These are phyloP conservation scores for Saxidomus purpurata DNA, from an alignment of 1,140 invertebrate genomes.

Conservation along the genomic window DNA sequence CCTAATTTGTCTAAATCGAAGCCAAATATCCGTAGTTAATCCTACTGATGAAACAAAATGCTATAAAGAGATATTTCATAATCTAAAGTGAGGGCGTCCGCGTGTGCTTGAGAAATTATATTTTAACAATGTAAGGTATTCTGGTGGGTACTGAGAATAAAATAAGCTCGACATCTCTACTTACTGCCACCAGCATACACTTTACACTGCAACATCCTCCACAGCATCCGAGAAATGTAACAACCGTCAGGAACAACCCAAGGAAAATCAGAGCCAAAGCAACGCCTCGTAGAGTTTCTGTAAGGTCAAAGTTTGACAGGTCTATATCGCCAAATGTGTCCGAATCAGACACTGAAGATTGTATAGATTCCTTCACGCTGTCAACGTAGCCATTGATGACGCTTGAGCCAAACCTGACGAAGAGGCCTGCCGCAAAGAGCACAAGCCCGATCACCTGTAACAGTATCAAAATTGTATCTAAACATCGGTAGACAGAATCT, in stretches of 20 bases:
- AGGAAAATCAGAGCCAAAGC: constrained; percentile 63
- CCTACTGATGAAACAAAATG: no score
- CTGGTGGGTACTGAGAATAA: no score
- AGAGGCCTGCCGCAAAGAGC: constrained; percentile 46
- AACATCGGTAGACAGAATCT: not conserved
- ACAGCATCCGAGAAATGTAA: constrained; percentile 68
- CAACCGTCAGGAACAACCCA: constrained; percentile 61
- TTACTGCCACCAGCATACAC: constrained; percentile 60
- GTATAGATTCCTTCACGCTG: constrained; percentile 18
- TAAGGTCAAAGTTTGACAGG: constrained; percentile 44
- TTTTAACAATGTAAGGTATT: no score
- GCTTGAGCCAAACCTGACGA: constrained; percentile 57
- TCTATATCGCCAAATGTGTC: constrained; percentile 17
- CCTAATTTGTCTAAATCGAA: no score
- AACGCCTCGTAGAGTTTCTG: constrained; percentile 59
- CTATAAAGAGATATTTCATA: no score
- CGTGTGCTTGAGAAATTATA: no score
- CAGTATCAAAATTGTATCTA: not conserved
- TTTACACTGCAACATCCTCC: constrained; percentile 68
- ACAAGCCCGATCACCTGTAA: constrained; percentile 65
- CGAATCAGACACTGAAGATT: not conserved
- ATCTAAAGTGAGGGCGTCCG: no score
- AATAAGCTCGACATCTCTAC: no score
- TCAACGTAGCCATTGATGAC: constrained; percentile 53
- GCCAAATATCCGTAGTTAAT: no score